Evolutionary conservation across 2,888 invertebrate species (phyloP).

Genomic region (Tryphoninae sp.): DNA sequence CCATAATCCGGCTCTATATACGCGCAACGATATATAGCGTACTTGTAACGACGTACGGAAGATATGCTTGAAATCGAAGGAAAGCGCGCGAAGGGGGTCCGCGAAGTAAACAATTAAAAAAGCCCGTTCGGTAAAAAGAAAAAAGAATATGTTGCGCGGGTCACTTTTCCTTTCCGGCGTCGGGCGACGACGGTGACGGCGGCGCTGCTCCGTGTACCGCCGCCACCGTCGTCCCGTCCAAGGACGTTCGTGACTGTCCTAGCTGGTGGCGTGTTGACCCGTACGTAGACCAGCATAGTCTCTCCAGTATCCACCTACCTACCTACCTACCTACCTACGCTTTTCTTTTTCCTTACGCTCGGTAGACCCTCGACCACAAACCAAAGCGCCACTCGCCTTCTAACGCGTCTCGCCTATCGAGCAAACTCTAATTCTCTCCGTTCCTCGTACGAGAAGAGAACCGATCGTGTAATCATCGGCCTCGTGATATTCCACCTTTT

Average conservation of each 20-base stretch:
- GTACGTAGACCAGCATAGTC: conserved; percentile 29
- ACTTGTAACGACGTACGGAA: too few relatives aligned
- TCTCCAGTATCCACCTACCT: conserved; percentile 1
- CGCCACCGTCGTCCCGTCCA: conserved; percentile 43
- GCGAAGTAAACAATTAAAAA: neutral
- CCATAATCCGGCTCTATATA: too few relatives aligned
- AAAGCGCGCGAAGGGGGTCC: neutral
- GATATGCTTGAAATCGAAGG: too few relatives aligned
- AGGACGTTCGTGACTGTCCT: conserved; percentile 57
- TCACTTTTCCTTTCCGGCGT: conserved; percentile 55
- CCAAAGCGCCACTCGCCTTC: conserved; percentile 20
- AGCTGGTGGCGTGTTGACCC: conserved; percentile 60
- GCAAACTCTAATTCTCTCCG: too few relatives aligned
- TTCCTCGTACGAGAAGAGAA: too few relatives aligned
- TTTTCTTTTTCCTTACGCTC: conserved; percentile 50
- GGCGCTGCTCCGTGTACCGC: conserved; percentile 21
- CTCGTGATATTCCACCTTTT: too few relatives aligned
- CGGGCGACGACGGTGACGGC: neutral
- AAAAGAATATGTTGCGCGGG: neutral
- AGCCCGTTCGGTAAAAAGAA: neutral
- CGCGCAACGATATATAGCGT: too few relatives aligned
- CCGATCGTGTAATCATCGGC: too few relatives aligned
- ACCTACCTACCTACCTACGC: neutral
- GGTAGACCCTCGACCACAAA: conserved; percentile 33
- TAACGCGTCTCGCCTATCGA: neutral